phyloP scores from a whole-genome alignment of 2,888 invertebrate species.

The Synanthedon vespiformis region DNA sequence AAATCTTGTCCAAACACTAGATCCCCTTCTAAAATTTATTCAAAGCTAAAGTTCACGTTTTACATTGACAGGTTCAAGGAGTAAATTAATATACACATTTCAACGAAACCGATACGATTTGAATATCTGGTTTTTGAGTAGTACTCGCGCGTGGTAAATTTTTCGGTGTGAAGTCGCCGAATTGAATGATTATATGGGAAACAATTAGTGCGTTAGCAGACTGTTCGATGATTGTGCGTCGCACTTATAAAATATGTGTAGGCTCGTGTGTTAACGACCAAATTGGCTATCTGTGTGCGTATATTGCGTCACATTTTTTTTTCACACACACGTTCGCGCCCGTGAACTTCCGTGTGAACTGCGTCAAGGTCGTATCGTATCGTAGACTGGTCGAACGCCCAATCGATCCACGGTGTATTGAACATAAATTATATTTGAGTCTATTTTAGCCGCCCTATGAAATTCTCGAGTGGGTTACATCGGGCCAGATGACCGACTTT shows the following conservation, averaged over 20 bases:
- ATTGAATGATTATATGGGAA: too few species aligned
- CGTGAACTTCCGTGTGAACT: constrained; percentile 63
- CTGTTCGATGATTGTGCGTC: not conserved
- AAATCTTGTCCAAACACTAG: constrained; percentile 27
- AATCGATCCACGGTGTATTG: constrained; percentile 42
- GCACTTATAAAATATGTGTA: not conserved
- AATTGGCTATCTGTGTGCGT: constrained; percentile 4
- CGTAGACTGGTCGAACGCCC: constrained; percentile 23
- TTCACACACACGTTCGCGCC: constrained; percentile 26
- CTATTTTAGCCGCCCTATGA: constrained; percentile 35
- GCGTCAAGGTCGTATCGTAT: constrained; percentile 51
- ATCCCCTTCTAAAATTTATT: constrained; percentile 3
- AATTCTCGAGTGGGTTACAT: constrained; percentile 28
- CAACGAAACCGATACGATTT: constrained; percentile 5
- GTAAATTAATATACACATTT: constrained; percentile 3
- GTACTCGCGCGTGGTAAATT: constrained; percentile 3
- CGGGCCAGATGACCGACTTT: constrained; percentile 56
- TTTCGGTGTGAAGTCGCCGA: too few species aligned
- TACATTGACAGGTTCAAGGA: constrained; percentile 8
- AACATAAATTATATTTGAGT: constrained; percentile 39
- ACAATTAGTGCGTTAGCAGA: too few species aligned
- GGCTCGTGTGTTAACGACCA: not conserved
- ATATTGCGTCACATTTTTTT: constrained; percentile 12
- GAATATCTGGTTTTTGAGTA: constrained; percentile 6
- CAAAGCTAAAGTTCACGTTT: constrained; percentile 1